Percentiles rank a stretch among this genome's conserved stretches.
phyloP scores from a whole-genome alignment of 2,888 invertebrate species.

The Amphipoea lucens region DNA sequence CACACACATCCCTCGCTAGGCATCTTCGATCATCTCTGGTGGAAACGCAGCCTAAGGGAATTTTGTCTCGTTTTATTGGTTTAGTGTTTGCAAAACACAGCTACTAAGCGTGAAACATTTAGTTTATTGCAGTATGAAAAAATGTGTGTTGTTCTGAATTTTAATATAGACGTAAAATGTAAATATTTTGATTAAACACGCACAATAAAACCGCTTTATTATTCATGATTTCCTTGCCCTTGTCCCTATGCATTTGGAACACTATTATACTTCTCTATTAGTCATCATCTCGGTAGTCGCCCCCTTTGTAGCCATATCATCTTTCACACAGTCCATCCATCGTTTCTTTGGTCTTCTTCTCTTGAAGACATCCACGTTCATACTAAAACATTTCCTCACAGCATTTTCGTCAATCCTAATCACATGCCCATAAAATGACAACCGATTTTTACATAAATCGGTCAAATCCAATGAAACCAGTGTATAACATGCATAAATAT shows the following conservation, averaged over 20 bases:
- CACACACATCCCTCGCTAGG: too few relatives aligned
- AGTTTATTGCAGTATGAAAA: neutral
- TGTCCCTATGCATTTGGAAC: neutral
- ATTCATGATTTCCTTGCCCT: neutral
- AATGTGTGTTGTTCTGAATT: neutral
- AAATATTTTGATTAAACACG: slow-evolving; percentile 14
- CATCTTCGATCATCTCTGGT: too few relatives aligned
- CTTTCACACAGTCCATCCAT: neutral
- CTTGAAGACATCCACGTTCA: neutral
- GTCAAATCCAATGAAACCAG: slow-evolving; percentile 73
- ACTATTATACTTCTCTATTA: too few relatives aligned
- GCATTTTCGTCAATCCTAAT: neutral
- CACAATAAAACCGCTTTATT: slow-evolving; percentile 73
- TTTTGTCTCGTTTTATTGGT: neutral
- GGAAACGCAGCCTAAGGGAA: too few relatives aligned
- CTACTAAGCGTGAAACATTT: neutral
- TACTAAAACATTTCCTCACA: neutral
- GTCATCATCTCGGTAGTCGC: neutral
- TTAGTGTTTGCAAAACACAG: neutral
- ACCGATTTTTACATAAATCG: neutral
- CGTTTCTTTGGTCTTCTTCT: neutral
- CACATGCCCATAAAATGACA: neutral
- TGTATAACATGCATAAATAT: slow-evolving; percentile 82
- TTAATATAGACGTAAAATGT: neutral
- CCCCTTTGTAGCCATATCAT: neutral